Conservation (phyloP, 1,140 invertebrate species). For the Pseudachorutes palmiensis region DNA sequence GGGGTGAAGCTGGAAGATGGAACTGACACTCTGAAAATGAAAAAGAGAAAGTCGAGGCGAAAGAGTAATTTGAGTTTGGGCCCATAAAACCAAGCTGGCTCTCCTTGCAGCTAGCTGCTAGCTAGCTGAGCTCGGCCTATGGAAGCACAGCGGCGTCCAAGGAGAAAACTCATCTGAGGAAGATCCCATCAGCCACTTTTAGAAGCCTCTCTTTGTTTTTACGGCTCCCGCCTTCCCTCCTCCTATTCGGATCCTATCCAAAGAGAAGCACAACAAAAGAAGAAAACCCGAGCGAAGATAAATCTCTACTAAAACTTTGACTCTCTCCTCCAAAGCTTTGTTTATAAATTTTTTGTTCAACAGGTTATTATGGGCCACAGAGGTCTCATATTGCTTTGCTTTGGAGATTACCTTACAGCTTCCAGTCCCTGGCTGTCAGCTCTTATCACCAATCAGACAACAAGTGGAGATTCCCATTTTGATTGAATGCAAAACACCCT, state of each 20-base stretch:
- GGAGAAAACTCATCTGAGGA: not conserved
- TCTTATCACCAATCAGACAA: too few relatives aligned
- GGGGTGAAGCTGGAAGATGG: not conserved
- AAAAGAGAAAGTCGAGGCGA: conserved; percentile 12
- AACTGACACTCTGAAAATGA: conserved; percentile 12
- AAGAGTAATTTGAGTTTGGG: conserved; percentile 10
- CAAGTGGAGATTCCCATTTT: too few relatives aligned
- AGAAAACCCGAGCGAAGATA: not conserved
- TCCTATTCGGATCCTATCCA: too few relatives aligned
- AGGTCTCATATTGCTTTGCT: too few relatives aligned
- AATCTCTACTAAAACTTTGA: not conserved
- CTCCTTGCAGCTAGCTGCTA: not conserved
- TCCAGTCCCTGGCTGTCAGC: too few relatives aligned
- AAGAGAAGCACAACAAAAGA: not conserved
- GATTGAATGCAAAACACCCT: too few relatives aligned
- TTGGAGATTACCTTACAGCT: too few relatives aligned
- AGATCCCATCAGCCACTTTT: not conserved
- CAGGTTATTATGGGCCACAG: not conserved
- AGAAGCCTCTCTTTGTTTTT: not conserved
- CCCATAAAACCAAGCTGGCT: conserved; percentile 5
- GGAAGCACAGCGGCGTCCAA: too few relatives aligned
- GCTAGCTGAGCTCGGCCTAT: not conserved
- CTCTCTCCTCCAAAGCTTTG: not conserved
- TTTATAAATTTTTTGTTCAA: not conserved
- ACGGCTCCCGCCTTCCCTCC: not conserved